Evolutionary conservation across 2,113 vertebrate genomes (phyloP), one percentile per base, ranked within the genome.

Genomic region (Misgurnus anguillicaudatus): DNA sequence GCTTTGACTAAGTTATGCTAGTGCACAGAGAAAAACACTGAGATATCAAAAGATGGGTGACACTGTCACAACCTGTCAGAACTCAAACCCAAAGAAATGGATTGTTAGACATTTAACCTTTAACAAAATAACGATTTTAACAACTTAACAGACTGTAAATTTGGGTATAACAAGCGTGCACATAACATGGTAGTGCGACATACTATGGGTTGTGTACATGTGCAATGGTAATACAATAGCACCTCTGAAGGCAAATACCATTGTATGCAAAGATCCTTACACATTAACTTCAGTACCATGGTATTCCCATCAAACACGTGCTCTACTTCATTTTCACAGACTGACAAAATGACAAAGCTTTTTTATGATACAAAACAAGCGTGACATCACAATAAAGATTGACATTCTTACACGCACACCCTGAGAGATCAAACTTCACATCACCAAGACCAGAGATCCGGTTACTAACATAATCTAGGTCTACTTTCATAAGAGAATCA

Each of bases 401-500:
- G 4, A 1, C 16, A 70, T 47, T 16, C 16, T 6, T 24, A 41
- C 6, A n/a, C 57, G 55, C 24, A 70, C 48, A 55, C 48, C 41
- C 19, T 14, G 19, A 24, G 11, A 70, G 24, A 38, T 53, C 47
- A 67, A 58, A n/a, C 47, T 55, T 67, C 53, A 24, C 47, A 47
- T 79, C 71, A 31, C 41, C 71, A 62, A n/a, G 21, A 42, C 7
- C 3, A 31, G 4, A 74, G 36, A 72, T 72, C 17, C 0, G 36
- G 4, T 72, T 21, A 58, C 69, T 41, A 21, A 36, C 41, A 61
- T 47, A 14, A 5, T 39, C 0, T 9, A 17, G 71, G 21, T 74
- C 55, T 19, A 47, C 53, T 62, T 62, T 62, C 71, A 62, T 47
- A 31, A 0, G 41, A 74, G 68, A 70, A 16, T 72, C 69, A 14